phyloP scores from a whole-genome alignment of 1,140 invertebrate genomes.

The Bactericera cockerelli region DNA sequence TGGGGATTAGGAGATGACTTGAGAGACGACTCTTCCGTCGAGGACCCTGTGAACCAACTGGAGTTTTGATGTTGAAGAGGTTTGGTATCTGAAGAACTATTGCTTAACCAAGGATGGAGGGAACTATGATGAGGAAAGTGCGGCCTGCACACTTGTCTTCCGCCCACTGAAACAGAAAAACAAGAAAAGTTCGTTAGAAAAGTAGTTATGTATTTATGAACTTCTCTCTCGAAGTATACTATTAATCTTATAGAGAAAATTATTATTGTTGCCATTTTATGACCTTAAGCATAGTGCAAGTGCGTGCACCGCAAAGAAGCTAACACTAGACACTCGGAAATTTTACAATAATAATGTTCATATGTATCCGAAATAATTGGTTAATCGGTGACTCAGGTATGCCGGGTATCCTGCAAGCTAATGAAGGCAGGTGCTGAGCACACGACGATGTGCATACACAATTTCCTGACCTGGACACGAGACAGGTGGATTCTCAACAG shows the following conservation, averaged over 20 bases:
- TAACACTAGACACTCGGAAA: no score
- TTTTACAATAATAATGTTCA: no score
- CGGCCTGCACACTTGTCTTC: conserved; percentile 21
- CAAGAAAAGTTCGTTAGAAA: background rate
- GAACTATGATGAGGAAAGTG: conserved; percentile 18
- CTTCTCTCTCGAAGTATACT: no score
- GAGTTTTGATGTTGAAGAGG: conserved; percentile 10
- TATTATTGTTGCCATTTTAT: no score
- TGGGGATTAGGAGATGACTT: background rate
- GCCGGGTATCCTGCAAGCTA: background rate
- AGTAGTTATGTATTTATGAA: no score
- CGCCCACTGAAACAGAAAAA: conserved; percentile 16
- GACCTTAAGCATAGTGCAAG: no score
- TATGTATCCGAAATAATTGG: no score
- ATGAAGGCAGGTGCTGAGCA: background rate
- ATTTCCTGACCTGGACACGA: conserved; percentile 7
- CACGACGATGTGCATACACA: background rate
- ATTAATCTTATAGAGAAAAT: no score
- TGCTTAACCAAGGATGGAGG: conserved; percentile 18
- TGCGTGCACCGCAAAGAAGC: no score
- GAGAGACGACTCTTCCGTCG: conserved; percentile 1
- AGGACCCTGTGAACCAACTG: conserved; percentile 14
- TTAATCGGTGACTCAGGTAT: no score
- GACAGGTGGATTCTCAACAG: conserved; percentile 5
- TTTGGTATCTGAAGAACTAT: conserved; percentile 11